Percentiles rank a stretch among this genome's conserved stretches.
Evolutionary conservation across 2,797 vertebrate genomes (phyloP).

Genomic region (Peromyscus nudipes): DNA sequence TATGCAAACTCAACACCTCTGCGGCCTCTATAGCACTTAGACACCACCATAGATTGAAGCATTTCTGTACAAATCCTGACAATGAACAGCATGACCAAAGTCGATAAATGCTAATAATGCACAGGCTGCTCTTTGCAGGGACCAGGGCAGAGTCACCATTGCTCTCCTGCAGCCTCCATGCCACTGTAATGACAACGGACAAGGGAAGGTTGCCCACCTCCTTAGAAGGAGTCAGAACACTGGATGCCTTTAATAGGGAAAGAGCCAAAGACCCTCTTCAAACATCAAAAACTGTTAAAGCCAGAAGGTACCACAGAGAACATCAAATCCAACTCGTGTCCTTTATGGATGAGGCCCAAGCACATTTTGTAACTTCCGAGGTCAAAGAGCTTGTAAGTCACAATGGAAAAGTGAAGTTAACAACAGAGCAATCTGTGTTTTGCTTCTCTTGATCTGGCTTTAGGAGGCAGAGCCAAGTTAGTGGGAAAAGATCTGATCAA

Average conservation of each 20-base stretch:
- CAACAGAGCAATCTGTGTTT: not conserved
- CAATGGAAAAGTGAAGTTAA: not conserved
- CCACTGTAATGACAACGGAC: not conserved
- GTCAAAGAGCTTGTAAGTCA: not conserved
- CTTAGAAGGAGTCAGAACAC: slow-evolving; percentile 46
- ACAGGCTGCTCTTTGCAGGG: slow-evolving; percentile 55
- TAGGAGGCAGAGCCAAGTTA: not conserved
- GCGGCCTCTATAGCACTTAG: not conserved
- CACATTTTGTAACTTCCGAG: slow-evolving; percentile 19
- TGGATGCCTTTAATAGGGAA: slow-evolving; percentile 3
- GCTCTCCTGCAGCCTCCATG: not conserved
- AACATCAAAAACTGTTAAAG: slow-evolving; percentile 13
- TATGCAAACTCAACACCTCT: slow-evolving; percentile 72
- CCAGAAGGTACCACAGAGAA: not conserved
- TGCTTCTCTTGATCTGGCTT: slow-evolving; percentile 8
- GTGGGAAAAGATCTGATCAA: not conserved
- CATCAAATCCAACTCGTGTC: not conserved
- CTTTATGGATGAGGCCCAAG: not conserved
- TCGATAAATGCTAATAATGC: slow-evolving; percentile 62
- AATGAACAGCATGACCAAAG: slow-evolving; percentile 62
- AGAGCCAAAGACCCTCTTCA: slow-evolving; percentile 32
- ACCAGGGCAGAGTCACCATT: not conserved
- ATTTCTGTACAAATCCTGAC: slow-evolving; percentile 72
- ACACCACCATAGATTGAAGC: slow-evolving; percentile 61
- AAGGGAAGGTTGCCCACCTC: not conserved